These are phyloP conservation scores for Geophilus truncorum DNA, from an alignment of 2,888 invertebrate species.

Conservation along the genomic window DNA sequence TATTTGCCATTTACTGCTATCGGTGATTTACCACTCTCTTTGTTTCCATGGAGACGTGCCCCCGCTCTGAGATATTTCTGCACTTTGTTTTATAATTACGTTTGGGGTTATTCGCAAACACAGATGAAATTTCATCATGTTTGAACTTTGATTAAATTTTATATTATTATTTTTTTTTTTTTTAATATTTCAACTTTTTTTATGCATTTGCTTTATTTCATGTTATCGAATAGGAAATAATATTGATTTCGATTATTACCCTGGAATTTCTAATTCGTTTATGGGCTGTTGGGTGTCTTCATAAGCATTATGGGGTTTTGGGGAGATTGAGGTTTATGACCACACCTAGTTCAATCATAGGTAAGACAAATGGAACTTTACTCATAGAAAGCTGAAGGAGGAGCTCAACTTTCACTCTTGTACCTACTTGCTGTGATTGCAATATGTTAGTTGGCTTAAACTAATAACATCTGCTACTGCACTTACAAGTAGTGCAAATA, in stretches of 20 bases:
- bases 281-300: conserved; percentile 78
- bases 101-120: neutral
- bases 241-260: conserved; percentile 74
- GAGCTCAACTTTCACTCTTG: neutral
- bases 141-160: neutral
- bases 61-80: neutral
- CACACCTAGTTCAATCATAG: conserved; percentile 79
- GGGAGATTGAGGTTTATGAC: conserved; percentile 70
- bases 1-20: neutral
- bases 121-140: neutral
- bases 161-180: neutral
- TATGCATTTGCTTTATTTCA: neutral
- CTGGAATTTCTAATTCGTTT: conserved; percentile 69
- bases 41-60: neutral
- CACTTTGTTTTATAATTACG: neutral
- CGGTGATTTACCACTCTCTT: neutral
- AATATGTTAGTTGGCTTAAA: neutral
- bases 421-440: no score
- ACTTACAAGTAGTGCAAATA: no score
- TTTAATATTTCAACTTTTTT: no score
- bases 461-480: neutral
- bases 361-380: conserved; percentile 51
- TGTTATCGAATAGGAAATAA: conserved; percentile 61
- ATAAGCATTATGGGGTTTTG: conserved; percentile 73
- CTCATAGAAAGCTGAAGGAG: neutral